Evolutionary conservation across 1,140 invertebrate genomes (phyloP), one percentile per base, ranked within the genome.

Genomic region (Trachymyrmex septentrionalis): DNA sequence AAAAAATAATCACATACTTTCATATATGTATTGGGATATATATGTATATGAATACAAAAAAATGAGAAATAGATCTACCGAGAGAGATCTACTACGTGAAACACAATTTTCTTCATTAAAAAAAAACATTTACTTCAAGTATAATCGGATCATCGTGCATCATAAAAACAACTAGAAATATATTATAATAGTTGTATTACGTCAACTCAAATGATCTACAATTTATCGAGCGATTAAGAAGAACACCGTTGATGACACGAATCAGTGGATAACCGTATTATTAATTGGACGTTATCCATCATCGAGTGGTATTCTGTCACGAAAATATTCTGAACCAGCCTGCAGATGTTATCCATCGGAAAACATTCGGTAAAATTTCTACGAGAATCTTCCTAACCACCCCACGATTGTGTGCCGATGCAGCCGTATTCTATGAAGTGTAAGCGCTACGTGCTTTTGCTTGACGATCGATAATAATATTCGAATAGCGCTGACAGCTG

Each of bases 391-490:
- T 84, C 69, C 55, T 84, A 27, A 84, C 80, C 80, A 30, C 80
- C 24, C 12, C 10, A 81, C 21, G 78, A 81, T 81, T 27, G 80
- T 55, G 27, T 59, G 80, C 80, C 66, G 66, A 21, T 82, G 57
- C 64, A 81, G 24, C 12, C 14, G 10, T n/a, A 21, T 3, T 7
- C 44, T 6, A 21, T 21, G 21, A 9, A 69, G n/a, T 14, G 50
- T 44, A n/a, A 71, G 66, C 14, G 57, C 3, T 57, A 48, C 61
- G 44, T 27, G 24, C 34, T 67, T 48, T 48, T 9, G 21, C 9
- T 61, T 72, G 55, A 44, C 69, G 9, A 84, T 84, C 80, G 80
- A 84, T 84, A 82, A 82, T 61, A 75, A 84, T 24, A n/a, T 4
- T n/a, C 44, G 55, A 84, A 84, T 34, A 75, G 5, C 53, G 24